These are phyloP conservation scores for Ceratina japonica DNA, from an alignment of 1,140 invertebrate genomes.

Conservation along the genomic window DNA sequence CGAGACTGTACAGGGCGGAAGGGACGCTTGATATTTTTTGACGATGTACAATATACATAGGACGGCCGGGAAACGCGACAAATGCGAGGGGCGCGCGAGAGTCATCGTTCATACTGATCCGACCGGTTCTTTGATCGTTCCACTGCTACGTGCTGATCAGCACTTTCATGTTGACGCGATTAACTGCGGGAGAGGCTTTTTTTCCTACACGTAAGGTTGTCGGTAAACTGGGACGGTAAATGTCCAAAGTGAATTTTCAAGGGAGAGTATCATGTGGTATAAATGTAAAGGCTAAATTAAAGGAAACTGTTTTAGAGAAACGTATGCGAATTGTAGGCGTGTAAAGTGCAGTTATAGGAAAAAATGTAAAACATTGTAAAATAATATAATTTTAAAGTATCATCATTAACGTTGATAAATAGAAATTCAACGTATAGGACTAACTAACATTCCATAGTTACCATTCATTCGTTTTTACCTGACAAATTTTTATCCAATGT, in stretches of 20 bases:
- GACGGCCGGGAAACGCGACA: slow-evolving; percentile 22
- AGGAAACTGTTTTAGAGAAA: too few relatives aligned
- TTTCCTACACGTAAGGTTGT: background rate
- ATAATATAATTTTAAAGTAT: too few relatives aligned
- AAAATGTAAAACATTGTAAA: too few relatives aligned
- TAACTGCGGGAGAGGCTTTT: slow-evolving; percentile 33
- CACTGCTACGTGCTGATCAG: slow-evolving; percentile 43
- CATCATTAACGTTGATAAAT: too few relatives aligned
- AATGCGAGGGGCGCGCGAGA: slow-evolving; percentile 47
- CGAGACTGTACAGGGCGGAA: slow-evolving; percentile 24
- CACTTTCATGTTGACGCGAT: slow-evolving; percentile 47
- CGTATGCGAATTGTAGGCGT: too few relatives aligned
- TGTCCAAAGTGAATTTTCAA: too few relatives aligned
- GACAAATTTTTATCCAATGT: background rate
- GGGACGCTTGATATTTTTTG: slow-evolving; percentile 55
- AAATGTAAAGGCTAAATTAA: too few relatives aligned
- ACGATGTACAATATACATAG: slow-evolving; percentile 24
- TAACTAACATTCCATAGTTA: too few relatives aligned
- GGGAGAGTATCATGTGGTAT: too few relatives aligned
- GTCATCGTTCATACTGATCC: slow-evolving; percentile 54
- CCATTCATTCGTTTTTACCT: background rate
- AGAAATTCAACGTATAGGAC: too few relatives aligned
- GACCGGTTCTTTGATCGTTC: slow-evolving; percentile 13
- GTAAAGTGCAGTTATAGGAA: too few relatives aligned
- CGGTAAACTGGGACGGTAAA: too few relatives aligned